phyloP scores from a whole-genome alignment of 2,797 vertebrate species.

The Heteromormyrus szaboi region DNA sequence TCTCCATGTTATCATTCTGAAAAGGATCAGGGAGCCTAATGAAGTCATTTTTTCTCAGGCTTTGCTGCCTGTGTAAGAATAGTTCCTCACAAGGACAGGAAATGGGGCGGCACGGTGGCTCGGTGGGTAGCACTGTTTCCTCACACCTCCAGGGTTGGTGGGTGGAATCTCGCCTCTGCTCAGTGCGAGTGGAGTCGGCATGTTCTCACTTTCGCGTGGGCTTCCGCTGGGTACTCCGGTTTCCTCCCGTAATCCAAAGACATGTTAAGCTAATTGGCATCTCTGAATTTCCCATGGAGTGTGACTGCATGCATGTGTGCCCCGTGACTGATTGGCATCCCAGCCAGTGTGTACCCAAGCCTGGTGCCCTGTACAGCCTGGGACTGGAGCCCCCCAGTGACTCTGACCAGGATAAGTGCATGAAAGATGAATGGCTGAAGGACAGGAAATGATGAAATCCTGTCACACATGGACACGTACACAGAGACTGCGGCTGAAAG shows the following conservation, averaged over 20 bases:
- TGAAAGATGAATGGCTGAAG: neutral
- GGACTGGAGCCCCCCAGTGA: neutral
- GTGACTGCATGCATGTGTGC: neutral
- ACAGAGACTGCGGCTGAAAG: neutral
- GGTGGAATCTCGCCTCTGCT: neutral
- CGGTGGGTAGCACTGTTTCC: neutral
- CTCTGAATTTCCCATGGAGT: neutral
- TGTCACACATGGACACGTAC: neutral
- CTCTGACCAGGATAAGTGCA: neutral
- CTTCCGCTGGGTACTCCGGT: neutral
- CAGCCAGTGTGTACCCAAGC: neutral
- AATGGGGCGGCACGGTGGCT: neutral
- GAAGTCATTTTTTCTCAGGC: neutral
- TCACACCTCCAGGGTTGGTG: neutral
- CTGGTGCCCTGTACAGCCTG: neutral
- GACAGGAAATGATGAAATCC: neutral
- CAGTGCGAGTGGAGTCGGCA: neutral
- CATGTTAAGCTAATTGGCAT: neutral
- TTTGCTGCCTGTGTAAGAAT: neutral
- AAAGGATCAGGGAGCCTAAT: neutral
- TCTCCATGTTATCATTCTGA: neutral
- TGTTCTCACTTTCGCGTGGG: neutral
- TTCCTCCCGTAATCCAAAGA: neutral
- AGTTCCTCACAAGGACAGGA: neutral
- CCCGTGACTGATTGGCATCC: neutral